Percentiles rank a stretch among this genome's conserved stretches.
phyloP scores from a whole-genome alignment of 1,140 invertebrate genomes.

The Gryllus bimaculatus region DNA sequence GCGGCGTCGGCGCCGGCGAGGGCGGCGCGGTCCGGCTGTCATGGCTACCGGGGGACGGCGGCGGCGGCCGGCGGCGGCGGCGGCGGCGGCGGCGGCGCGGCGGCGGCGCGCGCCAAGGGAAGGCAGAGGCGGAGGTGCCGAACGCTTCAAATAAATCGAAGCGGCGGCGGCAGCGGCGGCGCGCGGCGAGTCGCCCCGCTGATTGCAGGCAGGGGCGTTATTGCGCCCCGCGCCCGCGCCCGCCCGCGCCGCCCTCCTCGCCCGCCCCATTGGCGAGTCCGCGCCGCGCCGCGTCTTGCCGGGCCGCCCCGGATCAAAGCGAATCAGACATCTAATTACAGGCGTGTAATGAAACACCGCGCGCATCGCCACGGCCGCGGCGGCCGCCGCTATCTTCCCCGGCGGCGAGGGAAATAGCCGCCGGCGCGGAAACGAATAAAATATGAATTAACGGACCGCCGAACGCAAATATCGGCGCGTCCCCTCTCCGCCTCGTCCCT shows the following conservation, averaged over 20 bases:
- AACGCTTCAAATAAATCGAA: background rate
- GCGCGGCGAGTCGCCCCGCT: background rate
- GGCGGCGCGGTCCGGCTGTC: too few species aligned
- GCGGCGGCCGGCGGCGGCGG: too few species aligned
- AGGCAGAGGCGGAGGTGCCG: background rate
- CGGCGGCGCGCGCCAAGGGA: background rate
- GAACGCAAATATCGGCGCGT: too few species aligned
- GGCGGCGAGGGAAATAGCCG: background rate
- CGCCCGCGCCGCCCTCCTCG: too few species aligned
- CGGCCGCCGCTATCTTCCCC: background rate
- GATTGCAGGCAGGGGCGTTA: background rate
- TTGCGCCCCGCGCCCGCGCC: background rate
- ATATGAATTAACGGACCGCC: background rate
- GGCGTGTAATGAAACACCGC: background rate
- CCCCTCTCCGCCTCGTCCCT: too few species aligned
- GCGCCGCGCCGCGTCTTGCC: background rate
- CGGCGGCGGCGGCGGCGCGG: too few species aligned
- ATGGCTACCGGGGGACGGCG: too few species aligned
- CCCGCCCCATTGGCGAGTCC: too few species aligned
- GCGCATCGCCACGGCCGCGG: background rate
- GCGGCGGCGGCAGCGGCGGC: too few species aligned
- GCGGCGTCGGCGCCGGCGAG: too few species aligned
- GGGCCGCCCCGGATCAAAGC: background rate
- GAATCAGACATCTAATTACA: slow-evolving; percentile 5
- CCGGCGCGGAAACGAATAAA: background rate